phyloP scores from a whole-genome alignment of 2,113 vertebrate species.

The Cyprinodon brontotheroides region DNA sequence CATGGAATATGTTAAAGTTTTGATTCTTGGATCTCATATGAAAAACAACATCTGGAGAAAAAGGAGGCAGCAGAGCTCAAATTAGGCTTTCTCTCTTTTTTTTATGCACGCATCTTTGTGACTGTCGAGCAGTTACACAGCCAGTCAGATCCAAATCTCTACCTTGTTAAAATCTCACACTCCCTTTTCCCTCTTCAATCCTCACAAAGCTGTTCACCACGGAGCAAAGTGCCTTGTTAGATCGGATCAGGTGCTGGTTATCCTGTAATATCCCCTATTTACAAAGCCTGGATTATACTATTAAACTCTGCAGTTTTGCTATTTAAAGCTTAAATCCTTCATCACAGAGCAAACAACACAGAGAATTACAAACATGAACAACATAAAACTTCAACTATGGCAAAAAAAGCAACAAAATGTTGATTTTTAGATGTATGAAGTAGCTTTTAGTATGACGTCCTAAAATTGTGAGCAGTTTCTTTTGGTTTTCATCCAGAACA shows the following conservation, averaged over 20 bases:
- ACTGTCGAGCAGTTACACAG: constrained; percentile 54
- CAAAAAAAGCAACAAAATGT: background rate
- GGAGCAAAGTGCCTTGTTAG: constrained; percentile 64
- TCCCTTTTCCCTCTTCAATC: constrained; percentile 36
- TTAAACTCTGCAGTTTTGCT: constrained; percentile 59
- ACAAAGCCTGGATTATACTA: constrained; percentile 59
- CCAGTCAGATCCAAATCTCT: constrained; percentile 62
- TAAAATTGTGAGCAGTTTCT: background rate
- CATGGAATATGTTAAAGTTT: constrained; percentile 21
- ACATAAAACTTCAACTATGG: background rate
- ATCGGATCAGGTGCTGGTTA: constrained; percentile 52
- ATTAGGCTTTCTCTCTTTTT: constrained; percentile 45
- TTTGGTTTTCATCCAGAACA: background rate
- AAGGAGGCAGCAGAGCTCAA: constrained; percentile 33
- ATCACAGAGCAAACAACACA: constrained; percentile 42
- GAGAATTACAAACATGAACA: constrained; percentile 16
- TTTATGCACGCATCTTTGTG: constrained; percentile 41
- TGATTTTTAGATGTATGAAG: constrained; percentile 24
- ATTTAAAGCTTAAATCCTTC: constrained; percentile 55
- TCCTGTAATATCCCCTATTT: constrained; percentile 41
- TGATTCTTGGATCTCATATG: constrained; percentile 37
- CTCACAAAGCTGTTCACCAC: constrained; percentile 61
- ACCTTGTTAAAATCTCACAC: constrained; percentile 69
- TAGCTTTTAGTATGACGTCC: constrained; percentile 18
- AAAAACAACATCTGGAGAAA: constrained; percentile 50